Base-by-base conservation (phyloP, 2,113 vertebrate species). In the Ceratotherium simum region DNA sequence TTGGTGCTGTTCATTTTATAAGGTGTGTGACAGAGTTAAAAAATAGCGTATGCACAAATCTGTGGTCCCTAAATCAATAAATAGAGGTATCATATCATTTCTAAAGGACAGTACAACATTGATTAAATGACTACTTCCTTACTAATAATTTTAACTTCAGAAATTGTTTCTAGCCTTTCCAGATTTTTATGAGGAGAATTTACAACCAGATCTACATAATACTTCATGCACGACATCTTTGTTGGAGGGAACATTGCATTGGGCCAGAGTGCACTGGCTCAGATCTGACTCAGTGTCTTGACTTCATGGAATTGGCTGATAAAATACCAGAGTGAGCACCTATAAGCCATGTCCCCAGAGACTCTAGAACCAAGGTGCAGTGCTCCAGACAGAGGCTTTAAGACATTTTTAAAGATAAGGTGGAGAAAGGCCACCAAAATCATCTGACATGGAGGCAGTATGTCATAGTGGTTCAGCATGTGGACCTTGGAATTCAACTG, bases 1-100 rank as follows among this genome's bases (percentile, higher is more conserved):
- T 98, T 54, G 91, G 96, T 96, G 82, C 95, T 97, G 97, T 85
- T 98, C 97, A 90, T 96, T 98, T 98, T 98, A 98, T 97, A 98
- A 98, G 97, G 97, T 98, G 97, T 98, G 78, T 95, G 95, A 98
- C 90, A 98, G 95, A 98, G 96, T 98, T 97, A 97, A 98, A 98
- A 97, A 97, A 97, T 97, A 97, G 97, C 98, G 96, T 97, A 95
- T 98, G 97, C 96, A 98, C 95, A 98, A 96, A 98, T 97, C 76
- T 97, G 93, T 95, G 97, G 95, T 98, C 97, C 97, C 97, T 98
- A 98, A 98, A 98, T 98, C 36, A 12, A 98, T 92, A 98, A 94
- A 98, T 98, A 98, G 95, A 98, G 95, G 87, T 96, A 95, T 96
- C 97, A 95, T 96, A 97, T 97, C 90, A 86, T 98, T 98, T 98